These are phyloP conservation scores for Aegotheles bennettii DNA, from an alignment of 2,113 vertebrate species.

Conservation along the genomic window DNA sequence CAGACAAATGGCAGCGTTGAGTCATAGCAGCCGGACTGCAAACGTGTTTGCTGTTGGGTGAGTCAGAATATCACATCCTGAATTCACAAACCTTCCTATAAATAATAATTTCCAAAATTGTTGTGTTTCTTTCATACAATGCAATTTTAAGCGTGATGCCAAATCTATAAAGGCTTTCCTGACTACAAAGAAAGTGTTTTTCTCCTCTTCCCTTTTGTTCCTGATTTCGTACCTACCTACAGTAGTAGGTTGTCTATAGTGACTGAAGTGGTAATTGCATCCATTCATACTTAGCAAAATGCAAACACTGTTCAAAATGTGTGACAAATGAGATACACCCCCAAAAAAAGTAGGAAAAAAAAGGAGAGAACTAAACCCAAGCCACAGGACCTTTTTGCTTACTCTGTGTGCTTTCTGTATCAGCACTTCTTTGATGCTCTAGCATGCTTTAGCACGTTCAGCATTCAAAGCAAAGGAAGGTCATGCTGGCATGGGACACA, in stretches of 20 bases:
- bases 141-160: not conserved
- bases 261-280: not conserved
- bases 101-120: conserved; percentile 33
- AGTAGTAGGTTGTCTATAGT: not conserved
- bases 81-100: conserved; percentile 41
- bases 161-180: not conserved
- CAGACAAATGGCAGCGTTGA: conserved; percentile 51
- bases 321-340: not conserved
- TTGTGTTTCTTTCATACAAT: not conserved
- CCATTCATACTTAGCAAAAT: not conserved
- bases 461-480: not conserved
- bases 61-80: conserved; percentile 55
- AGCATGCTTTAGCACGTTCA: not conserved
- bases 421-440: not conserved
- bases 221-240: not conserved
- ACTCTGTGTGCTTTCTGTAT: not conserved
- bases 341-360: fast-evolving
- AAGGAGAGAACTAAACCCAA: not conserved
- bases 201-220: not conserved
- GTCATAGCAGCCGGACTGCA: conserved; percentile 2
- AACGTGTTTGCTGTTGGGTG: conserved; percentile 54
- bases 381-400: not conserved
- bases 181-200: not conserved
- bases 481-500: not conserved
- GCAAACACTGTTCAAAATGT: not conserved